Evolutionary conservation across 2,797 vertebrate species (phyloP), one percentile per base, ranked within the genome.

Genomic region (Oryzias dopingdopingensis): DNA sequence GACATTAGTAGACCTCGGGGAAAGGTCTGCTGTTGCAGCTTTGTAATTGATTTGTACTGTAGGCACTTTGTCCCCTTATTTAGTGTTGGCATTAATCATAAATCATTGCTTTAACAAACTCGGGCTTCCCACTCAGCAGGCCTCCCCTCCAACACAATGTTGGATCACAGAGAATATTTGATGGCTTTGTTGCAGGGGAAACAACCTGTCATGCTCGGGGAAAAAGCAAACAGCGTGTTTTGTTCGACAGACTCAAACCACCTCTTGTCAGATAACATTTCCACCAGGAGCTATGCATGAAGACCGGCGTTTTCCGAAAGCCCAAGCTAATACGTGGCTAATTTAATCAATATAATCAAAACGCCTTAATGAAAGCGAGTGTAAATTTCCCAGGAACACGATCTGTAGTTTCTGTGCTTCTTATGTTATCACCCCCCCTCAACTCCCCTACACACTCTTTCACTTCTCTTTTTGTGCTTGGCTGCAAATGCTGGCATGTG

Each of bases 31-130:
- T 72, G 88, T 84, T 82, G 85, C 83, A 86, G 87, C 86, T 85
- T 83, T 85, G 87, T 89, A 91, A 91, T 91, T 90, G 89, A 91
- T 91, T 92, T 90, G 87, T 90, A 89, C 90, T 89, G 84, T 89
- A 89, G 86, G 89, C 90, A 91, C 86, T 87, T 89, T 89, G 90
- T 91, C 89, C 89, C 32, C 88, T 90, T 91, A 89, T 91, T 91
- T 90, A 84, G 82, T 85, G 85, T 87, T 90, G 88, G 91, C 90
- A 91, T 90, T 92, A 91, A 92, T 92, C 90, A 92, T 92, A 92
- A 92, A 93, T 93, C 90, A 92, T 88, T 83, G 89, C 88, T 92
- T 91, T 91, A 92, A 92, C 90, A 91, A 92, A 91, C 88, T 90
- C 88, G 64, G 81, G 88, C 89, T 90, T 86, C 82, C 82, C 86